Evolutionary conservation across 1,140 invertebrate genomes (phyloP).

Genomic region (Paramacrobiotus metropolitanus): DNA sequence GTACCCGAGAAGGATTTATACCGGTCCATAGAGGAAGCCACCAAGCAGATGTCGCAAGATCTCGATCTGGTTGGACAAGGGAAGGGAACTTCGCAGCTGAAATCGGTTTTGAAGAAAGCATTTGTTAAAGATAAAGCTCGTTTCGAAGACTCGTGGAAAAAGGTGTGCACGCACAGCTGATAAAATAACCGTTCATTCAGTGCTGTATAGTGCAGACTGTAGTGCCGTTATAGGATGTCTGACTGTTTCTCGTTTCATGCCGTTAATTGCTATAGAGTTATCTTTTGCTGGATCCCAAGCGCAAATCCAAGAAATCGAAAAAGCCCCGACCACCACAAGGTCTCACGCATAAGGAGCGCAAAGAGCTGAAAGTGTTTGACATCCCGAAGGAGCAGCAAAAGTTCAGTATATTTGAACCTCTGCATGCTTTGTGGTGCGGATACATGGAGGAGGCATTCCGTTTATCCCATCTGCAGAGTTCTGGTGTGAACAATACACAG

Average conservation of each 20-base stretch:
- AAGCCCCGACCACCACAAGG: not conserved
- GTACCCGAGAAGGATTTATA: not conserved
- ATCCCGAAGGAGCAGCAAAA: slow-evolving; percentile 3
- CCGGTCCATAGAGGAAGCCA: not conserved
- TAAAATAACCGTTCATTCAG: not conserved
- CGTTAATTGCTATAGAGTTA: not conserved
- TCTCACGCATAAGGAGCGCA: not conserved
- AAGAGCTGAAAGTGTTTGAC: not conserved
- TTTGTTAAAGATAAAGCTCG: not conserved
- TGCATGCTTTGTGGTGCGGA: not conserved
- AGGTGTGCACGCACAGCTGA: not conserved
- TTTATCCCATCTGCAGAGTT: not conserved
- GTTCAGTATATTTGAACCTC: not conserved
- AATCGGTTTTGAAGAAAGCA: not conserved
- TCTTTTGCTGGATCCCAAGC: not conserved
- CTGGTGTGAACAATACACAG: not conserved
- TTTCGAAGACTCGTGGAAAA: not conserved
- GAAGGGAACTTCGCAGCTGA: not conserved
- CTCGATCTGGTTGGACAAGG: not conserved
- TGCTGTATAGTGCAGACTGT: too few species aligned
- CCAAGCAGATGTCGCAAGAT: not conserved
- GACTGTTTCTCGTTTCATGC: not conserved
- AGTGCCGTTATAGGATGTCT: not conserved
- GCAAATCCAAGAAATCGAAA: not conserved
- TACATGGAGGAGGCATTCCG: not conserved